phyloP scores from a whole-genome alignment of 2,888 invertebrate genomes.

The Didymodactylos carnosus region DNA sequence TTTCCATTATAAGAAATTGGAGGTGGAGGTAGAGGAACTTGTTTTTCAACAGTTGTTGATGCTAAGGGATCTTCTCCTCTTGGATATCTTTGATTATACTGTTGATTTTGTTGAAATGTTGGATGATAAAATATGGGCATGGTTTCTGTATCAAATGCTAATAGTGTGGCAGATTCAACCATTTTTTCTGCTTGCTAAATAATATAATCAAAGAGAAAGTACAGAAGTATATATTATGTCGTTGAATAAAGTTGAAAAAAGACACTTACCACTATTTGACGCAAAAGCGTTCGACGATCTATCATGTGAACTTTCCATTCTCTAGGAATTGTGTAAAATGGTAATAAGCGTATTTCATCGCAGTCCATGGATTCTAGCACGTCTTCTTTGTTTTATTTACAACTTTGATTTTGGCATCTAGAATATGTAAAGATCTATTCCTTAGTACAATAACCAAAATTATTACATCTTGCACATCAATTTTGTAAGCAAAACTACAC shows the following conservation, averaged over 20 bases:
- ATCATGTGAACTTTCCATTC: neutral
- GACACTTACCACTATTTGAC: neutral
- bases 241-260: too few species aligned
- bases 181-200: neutral
- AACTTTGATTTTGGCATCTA: too few species aligned
- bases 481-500: too few species aligned
- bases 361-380: neutral
- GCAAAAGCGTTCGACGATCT: neutral
- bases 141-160: neutral
- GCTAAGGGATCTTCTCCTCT: neutral
- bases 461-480: too few species aligned
- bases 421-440: too few species aligned
- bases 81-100: neutral
- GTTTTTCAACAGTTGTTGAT: neutral
- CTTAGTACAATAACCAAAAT: too few species aligned
- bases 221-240: neutral
- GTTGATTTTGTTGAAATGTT: neutral
- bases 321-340: neutral
- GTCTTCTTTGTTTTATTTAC: too few species aligned
- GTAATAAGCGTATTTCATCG: neutral
- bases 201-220: neutral
- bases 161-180: neutral
- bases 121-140: neutral
- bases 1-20: neutral
- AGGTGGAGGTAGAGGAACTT: neutral